phyloP scores from a whole-genome alignment of 2,797 vertebrate species.

The Glossophaga mutica region DNA sequence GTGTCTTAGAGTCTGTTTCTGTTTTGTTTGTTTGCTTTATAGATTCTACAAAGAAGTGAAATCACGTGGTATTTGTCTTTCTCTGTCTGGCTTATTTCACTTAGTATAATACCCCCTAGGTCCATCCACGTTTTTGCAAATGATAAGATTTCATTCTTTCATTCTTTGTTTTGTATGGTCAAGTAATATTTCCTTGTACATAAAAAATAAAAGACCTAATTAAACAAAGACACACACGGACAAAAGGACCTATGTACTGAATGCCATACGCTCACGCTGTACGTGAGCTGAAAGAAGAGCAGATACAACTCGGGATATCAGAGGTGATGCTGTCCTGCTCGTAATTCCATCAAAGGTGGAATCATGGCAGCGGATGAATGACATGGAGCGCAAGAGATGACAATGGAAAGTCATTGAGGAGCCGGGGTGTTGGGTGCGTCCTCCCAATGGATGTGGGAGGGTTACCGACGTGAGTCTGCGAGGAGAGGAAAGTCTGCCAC shows the following conservation, averaged over 20 bases:
- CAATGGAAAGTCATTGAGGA: not conserved
- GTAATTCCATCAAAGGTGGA: not conserved
- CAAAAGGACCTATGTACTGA: no score
- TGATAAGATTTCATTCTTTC: not conserved
- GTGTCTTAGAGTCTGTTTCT: not conserved
- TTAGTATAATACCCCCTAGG: not conserved
- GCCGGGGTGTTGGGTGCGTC: not conserved
- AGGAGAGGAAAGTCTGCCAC: not conserved
- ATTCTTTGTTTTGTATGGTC: not conserved
- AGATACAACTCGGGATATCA: no score
- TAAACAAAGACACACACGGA: not conserved
- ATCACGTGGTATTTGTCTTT: not conserved
- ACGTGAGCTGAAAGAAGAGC: accelerated
- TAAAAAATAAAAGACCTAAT: not conserved
- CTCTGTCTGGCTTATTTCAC: not conserved
- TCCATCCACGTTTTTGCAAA: not conserved
- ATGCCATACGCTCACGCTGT: no score
- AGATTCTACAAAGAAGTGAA: not conserved
- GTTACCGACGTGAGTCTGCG: not conserved
- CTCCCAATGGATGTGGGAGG: not conserved
- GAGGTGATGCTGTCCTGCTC: no score
- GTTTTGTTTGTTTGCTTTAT: not conserved
- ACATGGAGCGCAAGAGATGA: not conserved
- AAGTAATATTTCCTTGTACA: not conserved
- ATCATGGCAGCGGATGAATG: not conserved